Base-by-base conservation (phyloP, 1,140 invertebrate genomes). In the Tribolium castaneum region DNA sequence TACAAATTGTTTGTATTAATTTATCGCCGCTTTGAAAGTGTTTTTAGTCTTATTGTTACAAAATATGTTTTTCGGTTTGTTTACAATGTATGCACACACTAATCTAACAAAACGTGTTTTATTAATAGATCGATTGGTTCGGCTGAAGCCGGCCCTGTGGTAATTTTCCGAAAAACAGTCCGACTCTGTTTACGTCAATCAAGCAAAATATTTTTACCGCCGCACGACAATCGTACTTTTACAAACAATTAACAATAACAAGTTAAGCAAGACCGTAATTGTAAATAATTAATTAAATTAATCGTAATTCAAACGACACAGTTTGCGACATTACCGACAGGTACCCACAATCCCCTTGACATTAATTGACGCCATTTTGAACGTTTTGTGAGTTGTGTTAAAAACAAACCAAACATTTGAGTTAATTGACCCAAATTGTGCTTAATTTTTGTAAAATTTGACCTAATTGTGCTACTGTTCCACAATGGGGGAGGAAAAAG, bases 401-500 rank as follows among this genome's bases (percentile, higher is more conserved):
- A 45, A 45, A 45, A 45, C n/a, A 45, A 45, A 45, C 7, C 9
- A n/a, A 9, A 7, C 9, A 10, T 45, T 45, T 45, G 9, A 3
- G 4, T 10, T 10, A 45, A 45, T 45, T 45, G 5, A 10, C 0
- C 9, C 39, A 45, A 45, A 10, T 45, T 30, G 1, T 4, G 25
- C 25, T 3, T 30, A 30, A 30, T 30, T 30, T 2, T 30, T 6
- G 25, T 30, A 30, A 30, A 1, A 30, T 1, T 30, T 30, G 6
- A 45, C 39, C 0, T 45, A 45, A 45, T 10, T 45, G 9, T 10
- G 2, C 10, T 12, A 22, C 6, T 6, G 14, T 30, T 4, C 16
- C 7, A 39, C n/a, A 56, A 83, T 83, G 82, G 80, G 80, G 6
- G 82, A 83, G 62, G 82, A 83, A 14, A 83, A 83, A 80, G 82